Evolutionary conservation across 2,888 invertebrate genomes (phyloP), one percentile per base, ranked within the genome.

Genomic region (Acronicta psi): DNA sequence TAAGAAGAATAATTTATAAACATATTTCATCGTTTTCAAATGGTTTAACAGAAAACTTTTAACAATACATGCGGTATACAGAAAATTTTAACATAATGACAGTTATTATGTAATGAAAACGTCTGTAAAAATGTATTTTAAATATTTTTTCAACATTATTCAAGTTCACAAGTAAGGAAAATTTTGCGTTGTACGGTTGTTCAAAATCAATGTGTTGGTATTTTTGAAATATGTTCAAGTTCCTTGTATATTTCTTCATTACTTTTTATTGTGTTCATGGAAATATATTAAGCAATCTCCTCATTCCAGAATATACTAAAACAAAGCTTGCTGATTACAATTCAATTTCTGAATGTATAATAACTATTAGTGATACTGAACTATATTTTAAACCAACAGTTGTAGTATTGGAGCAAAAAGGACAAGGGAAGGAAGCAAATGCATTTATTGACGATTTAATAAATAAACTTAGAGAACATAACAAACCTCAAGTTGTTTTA

Each of bases 261-360:
- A 9, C 25, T 13, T 7, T 47, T 0, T 20, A 23, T 20, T 5
- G 7, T 20, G 50, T 43, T 9, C 8, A 55, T n/a, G 44, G 50
- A 23, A 29, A 38, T 7, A 20, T 4, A n/a, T n/a, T n/a, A n/a
- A n/a, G n/a, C 0, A 9, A 41, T 8, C 11, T 50, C 36, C 16
- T 50, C 6, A 8, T 50, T 14, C 44, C 42, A 41, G 18, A 44
- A 7, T 25, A 46, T 13, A 2, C 13, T 16, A 45, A 43, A 36
- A 20, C 25, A 8, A 9, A 1, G 20, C 18, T 43, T 0, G 45
- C 11, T 17, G 20, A 45, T 52, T 74, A 62, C 40, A 17, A 49
- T 40, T 64, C 74, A 11, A 37, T 81, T 37, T 47, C 57, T 2
- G 44, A 73, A 47, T 84, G 83, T 41, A 61, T 84, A 20, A 59